These are phyloP conservation scores for Semnornis frantzii DNA, from an alignment of 2,113 vertebrate species.

Conservation along the genomic window DNA sequence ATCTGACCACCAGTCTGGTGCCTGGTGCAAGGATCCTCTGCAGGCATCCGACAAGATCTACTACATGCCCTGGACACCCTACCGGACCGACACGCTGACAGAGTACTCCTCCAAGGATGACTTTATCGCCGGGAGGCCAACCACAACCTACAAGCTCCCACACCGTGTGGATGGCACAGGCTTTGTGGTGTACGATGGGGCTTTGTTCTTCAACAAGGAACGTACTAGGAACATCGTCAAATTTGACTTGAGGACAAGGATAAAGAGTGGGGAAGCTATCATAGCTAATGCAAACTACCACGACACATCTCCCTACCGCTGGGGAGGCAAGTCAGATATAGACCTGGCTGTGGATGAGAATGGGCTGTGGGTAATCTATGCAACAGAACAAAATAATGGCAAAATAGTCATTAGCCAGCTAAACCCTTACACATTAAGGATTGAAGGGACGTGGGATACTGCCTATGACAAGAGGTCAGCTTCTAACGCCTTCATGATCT, in stretches of 20 bases:
- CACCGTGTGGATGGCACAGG: conserved; percentile 96
- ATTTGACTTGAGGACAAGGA: conserved; percentile 94
- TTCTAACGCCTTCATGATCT: conserved; percentile 99
- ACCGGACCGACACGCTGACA: conserved; percentile 93
- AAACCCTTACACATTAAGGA: conserved; percentile 94
- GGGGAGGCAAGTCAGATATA: conserved; percentile 98
- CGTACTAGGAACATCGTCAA: conserved; percentile 98
- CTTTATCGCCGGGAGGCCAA: conserved; percentile 95
- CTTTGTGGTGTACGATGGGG: conserved; percentile 96
- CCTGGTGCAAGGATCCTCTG: conserved; percentile 98
- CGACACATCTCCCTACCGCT: conserved; percentile 96
- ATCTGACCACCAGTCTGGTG: conserved; percentile 98
- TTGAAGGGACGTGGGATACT: conserved; percentile 98
- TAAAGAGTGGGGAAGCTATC: conserved; percentile 98
- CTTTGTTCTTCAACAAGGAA: conserved; percentile 98
- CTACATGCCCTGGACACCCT: conserved; percentile 99
- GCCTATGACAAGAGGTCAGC: conserved; percentile 97
- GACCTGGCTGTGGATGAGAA: conserved; percentile 98
- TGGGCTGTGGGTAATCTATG: conserved; percentile 98
- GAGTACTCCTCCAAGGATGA: conserved; percentile 99
- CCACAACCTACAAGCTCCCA: conserved; percentile 96
- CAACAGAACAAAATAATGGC: conserved; percentile 98
- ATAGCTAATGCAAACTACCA: conserved; percentile 98
- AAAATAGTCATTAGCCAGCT: conserved; percentile 96
- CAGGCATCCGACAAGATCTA: conserved; percentile 99